phyloP scores from a whole-genome alignment of 1,140 invertebrate genomes.

The Hestina assimilis region DNA sequence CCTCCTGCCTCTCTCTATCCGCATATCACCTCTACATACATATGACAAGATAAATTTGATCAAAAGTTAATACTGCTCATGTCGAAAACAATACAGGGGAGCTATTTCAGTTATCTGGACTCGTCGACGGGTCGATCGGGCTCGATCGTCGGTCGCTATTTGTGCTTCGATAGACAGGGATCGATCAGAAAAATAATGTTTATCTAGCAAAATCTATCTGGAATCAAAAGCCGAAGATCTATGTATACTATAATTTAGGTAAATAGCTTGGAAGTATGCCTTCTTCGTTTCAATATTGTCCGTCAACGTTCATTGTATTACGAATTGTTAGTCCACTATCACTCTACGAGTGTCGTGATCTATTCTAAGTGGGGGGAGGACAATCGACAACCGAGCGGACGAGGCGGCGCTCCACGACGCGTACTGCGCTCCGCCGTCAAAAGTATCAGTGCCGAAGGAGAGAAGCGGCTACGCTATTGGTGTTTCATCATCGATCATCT shows the following conservation, averaged over 20 bases:
- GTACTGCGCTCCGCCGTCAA: constrained; percentile 68
- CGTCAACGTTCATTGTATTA: constrained; percentile 68
- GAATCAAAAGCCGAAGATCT: constrained; percentile 76
- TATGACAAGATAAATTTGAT: constrained; percentile 65
- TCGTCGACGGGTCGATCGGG: constrained; percentile 57
- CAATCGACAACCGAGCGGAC: constrained; percentile 16
- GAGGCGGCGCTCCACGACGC: constrained; percentile 30
- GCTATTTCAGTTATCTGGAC: constrained; percentile 50
- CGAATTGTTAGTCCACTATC: constrained; percentile 58
- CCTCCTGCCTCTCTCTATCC: constrained; percentile 56
- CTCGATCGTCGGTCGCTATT: constrained; percentile 67
- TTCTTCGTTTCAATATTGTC: constrained; percentile 73
- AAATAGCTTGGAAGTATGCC: constrained; percentile 74
- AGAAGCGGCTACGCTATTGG: constrained; percentile 79
- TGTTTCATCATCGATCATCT: constrained; percentile 77
- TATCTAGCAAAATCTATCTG: constrained; percentile 77
- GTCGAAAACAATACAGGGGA: constrained; percentile 58
- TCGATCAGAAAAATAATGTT: constrained; percentile 65
- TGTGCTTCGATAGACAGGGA: constrained; percentile 72
- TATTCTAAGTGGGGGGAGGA: constrained; percentile 59
- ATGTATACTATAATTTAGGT: constrained; percentile 72
- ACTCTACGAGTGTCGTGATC: constrained; percentile 75
- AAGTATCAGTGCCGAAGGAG: constrained; percentile 70
- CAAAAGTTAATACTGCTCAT: constrained; percentile 71
- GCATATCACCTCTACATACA: constrained; percentile 70